These are phyloP conservation scores for Artibeus lituratus DNA, from an alignment of 2,797 vertebrate species.

Conservation along the genomic window DNA sequence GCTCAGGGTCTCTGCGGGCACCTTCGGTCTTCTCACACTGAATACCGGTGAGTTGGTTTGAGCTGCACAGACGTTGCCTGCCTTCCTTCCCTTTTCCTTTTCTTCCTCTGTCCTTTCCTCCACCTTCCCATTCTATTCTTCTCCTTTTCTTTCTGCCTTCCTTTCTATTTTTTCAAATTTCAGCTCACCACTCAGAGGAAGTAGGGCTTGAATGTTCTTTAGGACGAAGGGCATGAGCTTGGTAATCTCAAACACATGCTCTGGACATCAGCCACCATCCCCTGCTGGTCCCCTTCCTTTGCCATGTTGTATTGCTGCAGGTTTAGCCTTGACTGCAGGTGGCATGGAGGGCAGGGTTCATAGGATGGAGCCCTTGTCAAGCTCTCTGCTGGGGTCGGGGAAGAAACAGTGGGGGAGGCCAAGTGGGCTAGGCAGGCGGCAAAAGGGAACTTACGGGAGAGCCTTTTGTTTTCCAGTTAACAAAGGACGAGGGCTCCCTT, in stretches of 20 bases:
- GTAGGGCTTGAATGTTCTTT: not conserved
- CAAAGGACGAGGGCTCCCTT: not conserved
- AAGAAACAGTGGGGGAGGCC: not conserved
- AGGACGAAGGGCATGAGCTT: not conserved
- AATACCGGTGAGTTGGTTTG: not conserved
- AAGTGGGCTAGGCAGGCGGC: accelerated
- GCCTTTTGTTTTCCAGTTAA: not conserved
- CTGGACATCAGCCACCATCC: not conserved
- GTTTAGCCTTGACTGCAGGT: accelerated
- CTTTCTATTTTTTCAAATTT: not conserved
- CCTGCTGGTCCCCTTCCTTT: accelerated
- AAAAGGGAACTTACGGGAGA: not conserved
- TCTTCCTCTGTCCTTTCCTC: not conserved
- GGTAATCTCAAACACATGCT: accelerated
- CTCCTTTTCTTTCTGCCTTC: too few relatives aligned
- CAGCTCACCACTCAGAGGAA: not conserved
- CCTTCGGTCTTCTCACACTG: not conserved
- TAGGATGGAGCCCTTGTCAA: not conserved
- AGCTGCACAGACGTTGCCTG: not conserved
- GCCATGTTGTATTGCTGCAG: not conserved
- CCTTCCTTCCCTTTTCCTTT: too few relatives aligned
- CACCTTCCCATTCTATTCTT: not conserved
- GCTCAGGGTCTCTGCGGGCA: not conserved
- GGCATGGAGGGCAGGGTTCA: too few relatives aligned
- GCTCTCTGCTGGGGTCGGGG: accelerated